Evolutionary conservation across 2,113 vertebrate genomes (phyloP), one percentile per base, ranked within the genome.

Genomic region (Oreotrochilus melanogaster): DNA sequence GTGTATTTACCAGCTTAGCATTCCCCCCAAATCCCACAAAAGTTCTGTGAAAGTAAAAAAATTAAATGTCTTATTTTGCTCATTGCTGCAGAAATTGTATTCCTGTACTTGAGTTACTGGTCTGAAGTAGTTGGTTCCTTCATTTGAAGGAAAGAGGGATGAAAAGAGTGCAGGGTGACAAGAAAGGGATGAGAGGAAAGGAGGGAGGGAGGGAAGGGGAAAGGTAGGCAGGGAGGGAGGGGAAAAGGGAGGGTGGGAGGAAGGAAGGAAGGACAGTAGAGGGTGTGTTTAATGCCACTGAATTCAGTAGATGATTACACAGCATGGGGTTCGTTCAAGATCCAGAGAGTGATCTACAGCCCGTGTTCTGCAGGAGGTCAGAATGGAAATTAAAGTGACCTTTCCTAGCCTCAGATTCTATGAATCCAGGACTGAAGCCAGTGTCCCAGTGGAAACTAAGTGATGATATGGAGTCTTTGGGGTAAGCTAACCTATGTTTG

Each of bases 301-400:
- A 84, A 91, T 86, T 92, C 56, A 78, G 11, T 66, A 91, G 76
- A 42, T 92, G 76, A 81, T 84, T 84, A 71, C 35, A 60, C 0
- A 6, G 69, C 45, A 58, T 6, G 3, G 13, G 39, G 27, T 89
- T 94, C 33, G 43, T 80, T 92, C 82, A 84, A 79, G 86, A 88
- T 79, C 56, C 28, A 57, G 66, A 1, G 0, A 85, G 57, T 93
- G 93, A 93, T 95, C 81, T 91, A 89, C 78, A 84, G 61, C 31
- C 33, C 93, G 45, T 96, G 89, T 69, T 89, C 64, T 79, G 13
- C 50, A 72, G 58, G 66, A 85, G 66, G 84, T 94, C 89, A 88
- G 87, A 85, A 91, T 72, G 51, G 74, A 96, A 62, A 94, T 94
- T 91, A 89, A 92, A 95, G 47, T 69, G 70, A 96, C 86, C 75